Evolutionary conservation across 2,797 vertebrate species (phyloP), one percentile per base, ranked within the genome.

Genomic region (Spinibarbus caldwelli): DNA sequence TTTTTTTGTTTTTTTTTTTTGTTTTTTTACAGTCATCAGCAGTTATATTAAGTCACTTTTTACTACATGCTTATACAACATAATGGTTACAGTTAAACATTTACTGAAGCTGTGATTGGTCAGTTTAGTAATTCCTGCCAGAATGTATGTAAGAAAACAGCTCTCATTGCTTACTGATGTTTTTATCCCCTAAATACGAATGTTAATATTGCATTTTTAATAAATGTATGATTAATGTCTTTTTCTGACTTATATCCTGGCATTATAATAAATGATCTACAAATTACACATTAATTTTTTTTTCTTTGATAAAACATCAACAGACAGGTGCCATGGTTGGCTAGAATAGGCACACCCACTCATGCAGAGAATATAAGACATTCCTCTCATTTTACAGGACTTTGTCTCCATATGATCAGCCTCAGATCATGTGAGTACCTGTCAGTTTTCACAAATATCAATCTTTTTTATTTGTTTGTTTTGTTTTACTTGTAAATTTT

Each of bases 261-360:
- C 29, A 67, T 67, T 49, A n/a, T 49, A 68, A 80, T 52, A 80
- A n/a, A 59, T 59, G 0, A 26, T 41, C 45, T 41, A 41, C 12
- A 41, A 59, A 52, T 80, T 26, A 52, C 1, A 66, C 38, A 57
- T 17, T 5, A 85, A 79, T 80, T 82, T 80, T 26, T 68, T 23
- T n/a, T 73, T 49, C 80, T 85, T 78, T 66, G 59, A 86, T 83
- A 84, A 91, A 73, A 85, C 88, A 87, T 89, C 85, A 90, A 84
- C 66, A 71, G 71, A 87, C 73, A 6, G 86, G 86, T 89, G 82
- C 82, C 62, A 81, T 41, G 90, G 90, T 92, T 93, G 92, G 91
- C 89, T 89, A 86, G 81, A 43, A 21, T 34, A 54, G 57, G 21
- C 90, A 90, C 94, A 91, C 92, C 92, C 93, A 88, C 91, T 66